Percentiles rank a stretch among this genome's conserved stretches.
Evolutionary conservation across 2,797 vertebrate genomes (phyloP).

Genomic region (Pangasius mekongensis): DNA sequence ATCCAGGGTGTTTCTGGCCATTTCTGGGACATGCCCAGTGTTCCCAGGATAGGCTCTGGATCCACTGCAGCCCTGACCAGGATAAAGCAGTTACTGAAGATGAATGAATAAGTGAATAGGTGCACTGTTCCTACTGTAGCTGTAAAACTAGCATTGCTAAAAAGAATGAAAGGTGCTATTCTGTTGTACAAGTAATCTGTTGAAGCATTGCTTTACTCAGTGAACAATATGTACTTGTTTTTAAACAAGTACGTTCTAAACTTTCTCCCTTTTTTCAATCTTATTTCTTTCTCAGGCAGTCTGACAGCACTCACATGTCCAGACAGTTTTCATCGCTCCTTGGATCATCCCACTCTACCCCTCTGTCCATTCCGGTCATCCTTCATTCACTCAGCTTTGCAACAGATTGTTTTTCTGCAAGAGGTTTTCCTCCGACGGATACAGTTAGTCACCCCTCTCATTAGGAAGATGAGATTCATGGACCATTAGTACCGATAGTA

Average conservation of each 20-base stretch:
- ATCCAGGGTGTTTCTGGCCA: neutral
- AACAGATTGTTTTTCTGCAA: slow-evolving; percentile 31
- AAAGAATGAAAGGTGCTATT: neutral
- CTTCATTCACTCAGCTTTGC: slow-evolving; percentile 23
- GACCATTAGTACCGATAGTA: slow-evolving; percentile 66
- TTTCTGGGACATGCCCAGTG: neutral
- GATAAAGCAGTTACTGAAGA: neutral
- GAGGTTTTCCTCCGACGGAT: slow-evolving; percentile 51
- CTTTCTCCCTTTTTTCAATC: slow-evolving; percentile 20
- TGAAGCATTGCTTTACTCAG: slow-evolving; percentile 24
- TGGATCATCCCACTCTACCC: slow-evolving; percentile 10
- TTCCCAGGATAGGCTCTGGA: neutral
- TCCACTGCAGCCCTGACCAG: neutral
- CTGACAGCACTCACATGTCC: slow-evolving; percentile 33
- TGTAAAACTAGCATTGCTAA: slow-evolving; percentile 27
- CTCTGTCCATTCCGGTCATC: slow-evolving; percentile 27
- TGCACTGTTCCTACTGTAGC: slow-evolving; percentile 2
- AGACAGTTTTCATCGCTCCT: slow-evolving; percentile 7
- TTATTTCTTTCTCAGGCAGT: slow-evolving; percentile 11
- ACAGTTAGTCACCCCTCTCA: slow-evolving; percentile 55
- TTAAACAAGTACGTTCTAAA: neutral
- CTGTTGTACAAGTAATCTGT: neutral
- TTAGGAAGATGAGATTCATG: slow-evolving; percentile 60
- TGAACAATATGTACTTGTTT: slow-evolving; percentile 4
- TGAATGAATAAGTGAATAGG: neutral